These are phyloP conservation scores for Ailurus styani DNA, from an alignment of 2,113 vertebrate genomes.

Conservation along the genomic window DNA sequence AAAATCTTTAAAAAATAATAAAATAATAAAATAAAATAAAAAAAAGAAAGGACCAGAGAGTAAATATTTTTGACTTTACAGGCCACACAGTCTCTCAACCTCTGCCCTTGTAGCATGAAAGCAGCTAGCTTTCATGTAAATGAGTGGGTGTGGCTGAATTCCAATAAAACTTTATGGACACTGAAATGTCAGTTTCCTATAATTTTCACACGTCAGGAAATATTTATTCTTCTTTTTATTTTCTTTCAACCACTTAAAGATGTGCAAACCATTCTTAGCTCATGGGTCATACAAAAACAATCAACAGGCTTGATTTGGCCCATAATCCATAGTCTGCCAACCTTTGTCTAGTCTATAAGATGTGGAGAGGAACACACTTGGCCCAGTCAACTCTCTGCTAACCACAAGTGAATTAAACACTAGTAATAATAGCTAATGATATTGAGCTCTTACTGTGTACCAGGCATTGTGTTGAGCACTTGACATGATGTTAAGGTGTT, in stretches of 20 bases:
- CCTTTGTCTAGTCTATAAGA: background rate
- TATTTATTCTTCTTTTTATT: background rate
- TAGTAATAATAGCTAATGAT: background rate
- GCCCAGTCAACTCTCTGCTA: background rate
- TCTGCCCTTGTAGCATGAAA: background rate
- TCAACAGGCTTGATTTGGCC: background rate
- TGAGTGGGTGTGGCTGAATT: background rate
- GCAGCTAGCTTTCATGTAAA: background rate
- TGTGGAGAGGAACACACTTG: background rate
- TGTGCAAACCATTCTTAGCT: background rate
- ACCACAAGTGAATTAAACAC: background rate
- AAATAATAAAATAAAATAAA: too few relatives aligned
- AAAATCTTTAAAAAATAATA: too few relatives aligned
- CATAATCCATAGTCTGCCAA: background rate
- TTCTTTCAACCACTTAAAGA: slow-evolving; percentile 22
- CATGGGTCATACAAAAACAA: background rate
- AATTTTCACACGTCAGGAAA: background rate
- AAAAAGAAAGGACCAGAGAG: background rate
- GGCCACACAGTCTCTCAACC: background rate
- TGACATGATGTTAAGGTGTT: background rate
- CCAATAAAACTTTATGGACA: background rate
- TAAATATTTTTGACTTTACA: background rate
- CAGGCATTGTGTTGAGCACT: background rate
- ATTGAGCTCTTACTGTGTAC: background rate
- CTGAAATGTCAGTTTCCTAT: background rate